Conservation (phyloP, 1,140 invertebrate genomes). For the Eciton burchellii region DNA sequence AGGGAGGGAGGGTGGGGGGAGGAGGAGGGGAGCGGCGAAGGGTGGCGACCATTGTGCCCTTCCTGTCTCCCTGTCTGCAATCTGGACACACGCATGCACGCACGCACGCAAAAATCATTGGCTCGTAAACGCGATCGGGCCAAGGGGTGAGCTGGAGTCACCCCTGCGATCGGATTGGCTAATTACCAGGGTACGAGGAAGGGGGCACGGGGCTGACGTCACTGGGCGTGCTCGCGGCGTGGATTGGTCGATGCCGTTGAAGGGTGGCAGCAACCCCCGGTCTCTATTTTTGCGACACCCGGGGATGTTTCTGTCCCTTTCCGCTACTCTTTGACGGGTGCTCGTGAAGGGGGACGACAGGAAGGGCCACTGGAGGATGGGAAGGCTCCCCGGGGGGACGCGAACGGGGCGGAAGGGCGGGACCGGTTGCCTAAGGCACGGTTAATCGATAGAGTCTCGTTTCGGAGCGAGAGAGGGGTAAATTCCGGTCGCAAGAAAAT, state of each 20-base stretch:
- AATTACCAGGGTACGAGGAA: slow-evolving; percentile 75
- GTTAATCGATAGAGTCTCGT: slow-evolving; percentile 71
- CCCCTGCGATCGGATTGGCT: slow-evolving; percentile 79
- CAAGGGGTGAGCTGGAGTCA: slow-evolving; percentile 58
- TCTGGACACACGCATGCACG: slow-evolving; percentile 23
- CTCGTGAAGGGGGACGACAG: slow-evolving; percentile 7
- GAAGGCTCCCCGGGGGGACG: background rate
- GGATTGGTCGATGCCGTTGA: slow-evolving; percentile 75
- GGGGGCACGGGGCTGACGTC: slow-evolving; percentile 73
- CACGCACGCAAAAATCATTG: slow-evolving; percentile 74
- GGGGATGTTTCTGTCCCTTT: background rate
- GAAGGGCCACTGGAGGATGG: slow-evolving; percentile 8
- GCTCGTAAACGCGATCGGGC: slow-evolving; percentile 73
- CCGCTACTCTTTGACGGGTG: slow-evolving; percentile 12
- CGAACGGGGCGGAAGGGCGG: slow-evolving; percentile 59
- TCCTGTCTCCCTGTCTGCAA: slow-evolving; percentile 42
- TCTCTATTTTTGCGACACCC: slow-evolving; percentile 48
- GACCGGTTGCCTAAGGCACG: slow-evolving; percentile 56
- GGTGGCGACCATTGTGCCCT: slow-evolving; percentile 50
- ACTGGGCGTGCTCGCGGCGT: slow-evolving; percentile 78
- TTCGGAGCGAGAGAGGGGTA: slow-evolving; percentile 18
- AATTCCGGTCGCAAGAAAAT: slow-evolving; percentile 11
- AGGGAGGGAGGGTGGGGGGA: slow-evolving; percentile 45
- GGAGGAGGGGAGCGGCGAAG: slow-evolving; percentile 51
- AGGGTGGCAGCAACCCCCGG: slow-evolving; percentile 54